phyloP scores from a whole-genome alignment of 2,888 invertebrate species.

The Rhimphoctona megacephalus region DNA sequence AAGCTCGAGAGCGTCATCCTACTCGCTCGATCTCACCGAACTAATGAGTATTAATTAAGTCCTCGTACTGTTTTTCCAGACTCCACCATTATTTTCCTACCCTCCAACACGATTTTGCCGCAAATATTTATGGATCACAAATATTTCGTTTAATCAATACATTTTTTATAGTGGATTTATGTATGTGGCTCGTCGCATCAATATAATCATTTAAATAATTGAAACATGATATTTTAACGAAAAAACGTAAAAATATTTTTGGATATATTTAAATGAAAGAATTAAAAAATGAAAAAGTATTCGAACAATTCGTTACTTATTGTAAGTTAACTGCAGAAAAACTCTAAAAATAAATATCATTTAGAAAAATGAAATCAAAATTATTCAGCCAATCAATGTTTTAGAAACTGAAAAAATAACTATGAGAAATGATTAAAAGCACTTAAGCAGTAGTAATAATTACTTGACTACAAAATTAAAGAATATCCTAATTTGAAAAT shows the following conservation, averaged over 20 bases:
- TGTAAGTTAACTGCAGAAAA: too few relatives aligned
- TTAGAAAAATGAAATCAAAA: too few relatives aligned
- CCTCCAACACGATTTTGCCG: neutral
- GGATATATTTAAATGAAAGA: neutral
- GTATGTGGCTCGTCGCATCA: neutral
- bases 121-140: neutral
- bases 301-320: too few relatives aligned
- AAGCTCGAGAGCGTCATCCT: conserved; percentile 42
- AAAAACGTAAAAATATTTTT: neutral
- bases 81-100: conserved; percentile 40
- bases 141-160: neutral
- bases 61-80: conserved; percentile 25
- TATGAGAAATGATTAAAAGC: neutral
- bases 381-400: neutral
- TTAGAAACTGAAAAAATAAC: neutral
- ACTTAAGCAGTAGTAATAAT: neutral
- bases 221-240: neutral
- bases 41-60: conserved; percentile 71
- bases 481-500: neutral
- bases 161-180: neutral
- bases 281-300: neutral
- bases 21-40: conserved; percentile 47
- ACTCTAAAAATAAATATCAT: too few relatives aligned
- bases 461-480: neutral
- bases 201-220: neutral